Percentiles rank a stretch among this genome's conserved stretches.
Evolutionary conservation across 2,888 invertebrate genomes (phyloP).

Genomic region (Drosophila phalerata): DNA sequence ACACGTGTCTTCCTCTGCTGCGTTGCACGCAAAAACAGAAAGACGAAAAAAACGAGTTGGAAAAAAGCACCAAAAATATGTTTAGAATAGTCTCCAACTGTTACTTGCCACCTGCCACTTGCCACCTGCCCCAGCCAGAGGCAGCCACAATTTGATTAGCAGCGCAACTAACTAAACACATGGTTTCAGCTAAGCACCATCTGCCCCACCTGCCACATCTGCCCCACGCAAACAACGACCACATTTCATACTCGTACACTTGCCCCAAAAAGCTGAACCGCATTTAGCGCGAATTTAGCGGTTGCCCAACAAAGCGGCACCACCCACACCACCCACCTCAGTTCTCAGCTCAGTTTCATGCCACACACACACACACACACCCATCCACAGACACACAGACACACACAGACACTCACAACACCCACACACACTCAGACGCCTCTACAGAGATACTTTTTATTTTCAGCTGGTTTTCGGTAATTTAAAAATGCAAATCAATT

Average conservation of each 20-base stretch:
- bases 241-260: conserved; percentile 76
- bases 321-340: not conserved
- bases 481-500: conserved; percentile 80
- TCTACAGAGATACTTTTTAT: conserved; percentile 23
- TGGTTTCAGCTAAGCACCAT: conserved; percentile 20
- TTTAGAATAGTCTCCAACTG: conserved; percentile 15
- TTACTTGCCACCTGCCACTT: not conserved
- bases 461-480: conserved; percentile 62
- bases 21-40: conserved; percentile 63
- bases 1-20: conserved; percentile 65
- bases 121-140: not conserved
- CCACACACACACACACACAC: conserved; percentile 41
- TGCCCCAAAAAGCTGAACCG: conserved; percentile 70
- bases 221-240: conserved; percentile 38
- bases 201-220: not conserved
- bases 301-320: conserved; percentile 62
- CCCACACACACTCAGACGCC: conserved; percentile 12
- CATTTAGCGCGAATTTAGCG: conserved; percentile 80
- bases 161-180: conserved; percentile 68
- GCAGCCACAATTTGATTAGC: conserved; percentile 52
- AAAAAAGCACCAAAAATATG: conserved; percentile 10
- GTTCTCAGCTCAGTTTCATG: conserved; percentile 47
- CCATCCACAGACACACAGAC: not conserved
- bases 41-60: not conserved
- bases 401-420: not conserved